Evolutionary conservation across 2,888 invertebrate species (phyloP).

Genomic region (Schizotus pectinicornis): DNA sequence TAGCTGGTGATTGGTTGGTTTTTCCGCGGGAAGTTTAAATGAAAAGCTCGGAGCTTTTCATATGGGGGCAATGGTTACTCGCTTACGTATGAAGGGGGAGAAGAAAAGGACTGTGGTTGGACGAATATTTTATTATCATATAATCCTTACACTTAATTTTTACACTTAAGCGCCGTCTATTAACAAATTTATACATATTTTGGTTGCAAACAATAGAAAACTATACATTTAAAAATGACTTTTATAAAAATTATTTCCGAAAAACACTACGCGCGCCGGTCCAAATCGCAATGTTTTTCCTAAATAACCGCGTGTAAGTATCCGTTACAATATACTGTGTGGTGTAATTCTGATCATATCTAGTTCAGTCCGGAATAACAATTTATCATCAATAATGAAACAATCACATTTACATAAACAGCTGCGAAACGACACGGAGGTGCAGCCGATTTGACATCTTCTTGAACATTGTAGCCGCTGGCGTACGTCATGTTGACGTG

Average conservation of each 20-base stretch:
- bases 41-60: too few species aligned
- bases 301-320: slow-evolving; percentile 19
- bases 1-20: too few species aligned
- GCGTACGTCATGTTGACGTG: slow-evolving; percentile 67
- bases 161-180: slow-evolving; percentile 59
- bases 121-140: slow-evolving; percentile 57
- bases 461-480: slow-evolving; percentile 53
- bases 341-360: slow-evolving; percentile 29
- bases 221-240: slow-evolving; percentile 52
- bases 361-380: slow-evolving; percentile 55
- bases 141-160: slow-evolving; percentile 53
- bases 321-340: slow-evolving; percentile 22
- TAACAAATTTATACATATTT: slow-evolving; percentile 58
- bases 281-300: slow-evolving; percentile 11
- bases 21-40: too few species aligned
- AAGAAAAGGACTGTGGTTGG: slow-evolving; percentile 37
- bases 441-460: slow-evolving; percentile 40
- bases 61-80: too few species aligned
- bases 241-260: slow-evolving; percentile 33
- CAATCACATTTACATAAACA: slow-evolving; percentile 53
- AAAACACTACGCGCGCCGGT: slow-evolving; percentile 11
- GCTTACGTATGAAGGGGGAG: too few species aligned
- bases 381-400: slow-evolving; percentile 47
- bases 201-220: slow-evolving; percentile 56
- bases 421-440: slow-evolving; percentile 42